These are phyloP conservation scores for Sphaeramia orbicularis DNA, from an alignment of 2,797 vertebrate species.

Conservation along the genomic window DNA sequence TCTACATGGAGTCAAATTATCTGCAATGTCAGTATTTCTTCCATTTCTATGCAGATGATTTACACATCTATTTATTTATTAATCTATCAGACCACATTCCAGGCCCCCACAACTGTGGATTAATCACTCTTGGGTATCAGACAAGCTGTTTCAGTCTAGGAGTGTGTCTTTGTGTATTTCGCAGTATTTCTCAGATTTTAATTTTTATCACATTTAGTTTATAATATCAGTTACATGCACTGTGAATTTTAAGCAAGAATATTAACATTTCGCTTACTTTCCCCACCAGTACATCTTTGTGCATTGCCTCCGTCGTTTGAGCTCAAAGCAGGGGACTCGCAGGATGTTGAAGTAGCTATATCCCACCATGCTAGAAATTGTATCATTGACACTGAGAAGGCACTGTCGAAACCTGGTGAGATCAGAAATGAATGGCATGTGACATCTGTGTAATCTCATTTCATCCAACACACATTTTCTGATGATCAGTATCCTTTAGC, in stretches of 20 bases:
- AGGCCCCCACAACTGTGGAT: no score
- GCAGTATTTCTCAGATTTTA: no score
- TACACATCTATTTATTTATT: no score
- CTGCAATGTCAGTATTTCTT: no score
- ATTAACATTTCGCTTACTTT: constrained; percentile 78
- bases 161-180: no score
- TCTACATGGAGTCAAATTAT: no score
- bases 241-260: constrained; percentile 3
- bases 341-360: constrained; percentile 91
- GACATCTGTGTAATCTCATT: constrained; percentile 1
- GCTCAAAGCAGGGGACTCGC: constrained; percentile 88
- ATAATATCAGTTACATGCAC: not conserved
- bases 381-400: constrained; percentile 84
- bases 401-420: constrained; percentile 88
- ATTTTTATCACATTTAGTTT: no score
- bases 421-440: not conserved
- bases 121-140: no score
- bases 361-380: constrained; percentile 89
- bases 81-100: no score
- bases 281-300: constrained; percentile 89
- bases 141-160: no score
- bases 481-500: not conserved
- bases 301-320: constrained; percentile 84
- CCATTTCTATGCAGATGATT: no score
- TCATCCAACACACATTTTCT: constrained; percentile 6